These are phyloP conservation scores for Kradibia gibbosae DNA, from an alignment of 1,140 invertebrate genomes.

Conservation along the genomic window DNA sequence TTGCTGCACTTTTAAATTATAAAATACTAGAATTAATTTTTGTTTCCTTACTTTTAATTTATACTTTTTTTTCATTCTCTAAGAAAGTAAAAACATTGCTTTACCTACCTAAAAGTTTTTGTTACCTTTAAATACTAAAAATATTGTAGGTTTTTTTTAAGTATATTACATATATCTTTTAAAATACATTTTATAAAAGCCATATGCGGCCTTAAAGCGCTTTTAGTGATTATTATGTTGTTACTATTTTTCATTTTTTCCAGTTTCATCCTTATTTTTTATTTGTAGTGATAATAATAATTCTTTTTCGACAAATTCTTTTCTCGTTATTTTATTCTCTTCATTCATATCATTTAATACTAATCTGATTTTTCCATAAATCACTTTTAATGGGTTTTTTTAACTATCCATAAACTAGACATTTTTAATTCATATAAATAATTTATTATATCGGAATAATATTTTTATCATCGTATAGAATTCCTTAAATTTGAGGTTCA, in stretches of 20 bases:
- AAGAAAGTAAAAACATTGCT: conserved; percentile 5
- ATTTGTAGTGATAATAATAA: too few species aligned
- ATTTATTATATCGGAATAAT: too few species aligned
- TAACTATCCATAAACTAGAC: too few species aligned
- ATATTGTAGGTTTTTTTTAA: conserved; percentile 40
- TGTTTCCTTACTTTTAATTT: not conserved
- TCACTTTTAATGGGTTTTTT: too few species aligned
- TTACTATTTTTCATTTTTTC: not conserved
- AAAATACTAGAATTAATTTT: conserved; percentile 3
- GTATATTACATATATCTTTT: conserved; percentile 51
- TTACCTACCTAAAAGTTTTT: conserved; percentile 30
- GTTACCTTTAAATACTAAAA: conserved; percentile 33
- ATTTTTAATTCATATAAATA: too few species aligned
- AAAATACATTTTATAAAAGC: conserved; percentile 30
- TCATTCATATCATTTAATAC: too few species aligned
- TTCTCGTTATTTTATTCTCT: too few species aligned
- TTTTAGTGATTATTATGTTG: conserved; percentile 33
- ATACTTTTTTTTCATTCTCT: conserved; percentile 1
- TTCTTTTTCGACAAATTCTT: too few species aligned
- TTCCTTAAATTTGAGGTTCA: too few species aligned
- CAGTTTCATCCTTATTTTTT: too few species aligned
- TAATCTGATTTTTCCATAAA: too few species aligned
- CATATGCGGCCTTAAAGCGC: conserved; percentile 6
- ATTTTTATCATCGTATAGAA: too few species aligned
- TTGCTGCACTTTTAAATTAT: not conserved